Conservation (phyloP, 1,140 invertebrate species). For the Drosophila sp. region DNA sequence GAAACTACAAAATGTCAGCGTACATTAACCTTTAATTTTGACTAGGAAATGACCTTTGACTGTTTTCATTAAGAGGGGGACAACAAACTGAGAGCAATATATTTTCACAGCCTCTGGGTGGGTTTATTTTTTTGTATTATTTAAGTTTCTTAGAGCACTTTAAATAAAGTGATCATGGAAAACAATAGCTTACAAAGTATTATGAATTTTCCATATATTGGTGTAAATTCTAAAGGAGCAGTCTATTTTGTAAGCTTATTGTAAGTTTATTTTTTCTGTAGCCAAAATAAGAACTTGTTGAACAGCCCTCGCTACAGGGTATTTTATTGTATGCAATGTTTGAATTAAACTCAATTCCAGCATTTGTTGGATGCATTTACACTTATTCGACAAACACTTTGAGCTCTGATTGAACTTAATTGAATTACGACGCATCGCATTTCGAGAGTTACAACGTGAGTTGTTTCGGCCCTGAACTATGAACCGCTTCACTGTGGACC, state of each 20-base stretch:
- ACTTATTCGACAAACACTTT: conserved; percentile 57
- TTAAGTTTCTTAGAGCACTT: no score
- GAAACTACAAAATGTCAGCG: conserved; percentile 42
- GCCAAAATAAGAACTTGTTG: background rate
- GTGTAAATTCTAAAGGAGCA: no score
- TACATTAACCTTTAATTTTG: conserved; percentile 32
- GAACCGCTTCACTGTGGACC: background rate
- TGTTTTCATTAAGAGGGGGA: background rate
- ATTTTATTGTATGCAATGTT: conserved; percentile 17
- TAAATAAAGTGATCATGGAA: no score
- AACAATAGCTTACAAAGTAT: no score
- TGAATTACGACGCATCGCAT: conserved; percentile 61
- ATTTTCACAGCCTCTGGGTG: no score
- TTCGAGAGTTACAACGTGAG: conserved; percentile 59
- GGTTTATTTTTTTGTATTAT: no score
- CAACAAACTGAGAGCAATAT: background rate
- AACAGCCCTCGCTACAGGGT: conserved; percentile 9
- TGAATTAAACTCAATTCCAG: conserved; percentile 71
- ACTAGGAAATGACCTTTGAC: conserved; percentile 8
- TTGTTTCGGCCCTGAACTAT: conserved; percentile 38
- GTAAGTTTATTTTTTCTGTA: no score
- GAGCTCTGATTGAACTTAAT: conserved; percentile 74
- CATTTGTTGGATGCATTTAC: conserved; percentile 45
- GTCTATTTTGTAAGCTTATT: no score
- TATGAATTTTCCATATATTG: no score